Evolutionary conservation across 2,797 vertebrate species (phyloP).

Genomic region (Euthynnus affinis): DNA sequence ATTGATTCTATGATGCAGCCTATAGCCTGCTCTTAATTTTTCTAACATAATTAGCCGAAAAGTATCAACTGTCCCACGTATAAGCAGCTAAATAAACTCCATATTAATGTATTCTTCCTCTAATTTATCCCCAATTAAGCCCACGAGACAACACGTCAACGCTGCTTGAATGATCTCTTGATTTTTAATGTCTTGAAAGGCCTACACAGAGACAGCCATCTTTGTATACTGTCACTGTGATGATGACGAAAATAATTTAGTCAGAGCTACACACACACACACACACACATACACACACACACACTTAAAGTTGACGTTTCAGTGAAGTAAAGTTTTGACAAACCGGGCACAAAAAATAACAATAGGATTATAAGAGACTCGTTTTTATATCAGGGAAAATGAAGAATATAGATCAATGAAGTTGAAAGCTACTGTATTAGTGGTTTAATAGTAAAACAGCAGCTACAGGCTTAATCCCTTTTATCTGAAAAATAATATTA

Average conservation of each 20-base stretch:
- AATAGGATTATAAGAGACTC: background rate
- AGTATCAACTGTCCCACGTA: background rate
- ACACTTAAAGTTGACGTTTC: constrained; percentile 14
- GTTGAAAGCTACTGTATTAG: background rate
- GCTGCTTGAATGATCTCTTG: constrained; percentile 9
- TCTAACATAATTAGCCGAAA: constrained; percentile 3
- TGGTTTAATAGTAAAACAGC: constrained; percentile 6
- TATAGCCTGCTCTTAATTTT: background rate
- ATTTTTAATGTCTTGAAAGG: constrained; percentile 38
- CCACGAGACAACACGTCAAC: background rate
- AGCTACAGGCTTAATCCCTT: background rate
- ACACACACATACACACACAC: background rate
- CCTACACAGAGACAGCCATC: constrained; percentile 63
- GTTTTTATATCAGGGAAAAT: background rate
- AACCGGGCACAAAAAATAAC: background rate
- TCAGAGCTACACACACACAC: constrained; percentile 21
- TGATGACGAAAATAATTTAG: constrained; percentile 60
- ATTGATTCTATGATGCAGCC: background rate
- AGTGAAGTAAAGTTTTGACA: constrained; percentile 11
- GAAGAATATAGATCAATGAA: background rate
- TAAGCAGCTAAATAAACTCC: background rate
- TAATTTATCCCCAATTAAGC: background rate
- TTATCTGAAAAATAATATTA: background rate
- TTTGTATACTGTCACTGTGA: constrained; percentile 58
- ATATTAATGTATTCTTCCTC: background rate